Evolutionary conservation across 2,888 invertebrate species (phyloP).

Genomic region (Alentia gelatinosa): DNA sequence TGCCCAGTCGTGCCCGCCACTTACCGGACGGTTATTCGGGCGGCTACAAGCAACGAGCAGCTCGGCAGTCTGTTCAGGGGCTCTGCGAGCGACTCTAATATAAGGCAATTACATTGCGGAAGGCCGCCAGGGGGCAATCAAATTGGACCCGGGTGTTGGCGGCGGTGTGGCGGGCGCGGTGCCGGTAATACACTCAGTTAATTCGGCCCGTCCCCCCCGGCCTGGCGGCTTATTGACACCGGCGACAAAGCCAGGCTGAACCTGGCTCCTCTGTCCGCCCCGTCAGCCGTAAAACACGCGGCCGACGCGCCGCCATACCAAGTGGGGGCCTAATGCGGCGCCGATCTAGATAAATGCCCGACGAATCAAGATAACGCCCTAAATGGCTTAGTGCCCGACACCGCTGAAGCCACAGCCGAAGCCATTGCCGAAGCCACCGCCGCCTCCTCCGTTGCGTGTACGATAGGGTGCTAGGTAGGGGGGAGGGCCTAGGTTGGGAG

Average conservation of each 20-base stretch:
- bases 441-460: neutral
- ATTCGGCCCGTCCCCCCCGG: neutral
- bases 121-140: constrained; percentile 13
- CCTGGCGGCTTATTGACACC: constrained; percentile 36
- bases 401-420: neutral
- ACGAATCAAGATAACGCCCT: constrained; percentile 48
- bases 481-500: neutral
- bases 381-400: constrained; percentile 52
- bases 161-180: neutral
- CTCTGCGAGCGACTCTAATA: neutral
- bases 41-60: neutral
- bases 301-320: constrained; percentile 22
- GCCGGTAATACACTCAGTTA: constrained; percentile 45
- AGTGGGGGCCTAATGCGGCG: neutral
- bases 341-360: constrained; percentile 49
- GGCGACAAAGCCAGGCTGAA: constrained; percentile 13
- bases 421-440: neutral
- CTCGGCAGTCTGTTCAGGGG: neutral
- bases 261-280: neutral
- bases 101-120: constrained; percentile 25
- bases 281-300: constrained; percentile 5
- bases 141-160: neutral
- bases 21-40: neutral
- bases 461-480: neutral
- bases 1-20: neutral